These are phyloP conservation scores for Elaeidobius kamerunicus DNA, from an alignment of 2,888 invertebrate genomes.

Conservation along the genomic window DNA sequence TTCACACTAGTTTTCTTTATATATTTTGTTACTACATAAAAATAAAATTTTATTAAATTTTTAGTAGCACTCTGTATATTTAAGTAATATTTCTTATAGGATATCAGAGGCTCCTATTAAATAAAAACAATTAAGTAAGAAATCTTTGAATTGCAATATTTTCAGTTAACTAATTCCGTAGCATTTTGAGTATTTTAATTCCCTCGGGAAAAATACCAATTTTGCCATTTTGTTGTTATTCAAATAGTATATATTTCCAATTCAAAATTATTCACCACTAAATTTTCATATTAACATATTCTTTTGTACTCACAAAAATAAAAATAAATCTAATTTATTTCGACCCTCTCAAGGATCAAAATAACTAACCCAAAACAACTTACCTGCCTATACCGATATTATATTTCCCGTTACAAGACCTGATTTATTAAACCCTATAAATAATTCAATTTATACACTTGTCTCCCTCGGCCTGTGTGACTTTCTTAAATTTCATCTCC, in stretches of 20 bases:
- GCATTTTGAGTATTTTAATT: neutral
- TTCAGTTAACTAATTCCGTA: too few relatives aligned
- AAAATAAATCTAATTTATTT: constrained; percentile 15
- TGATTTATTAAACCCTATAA: constrained; percentile 30
- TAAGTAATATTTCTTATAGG: too few relatives aligned
- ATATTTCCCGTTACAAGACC: constrained; percentile 17
- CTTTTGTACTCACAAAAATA: constrained; percentile 4
- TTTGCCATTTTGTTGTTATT: constrained; percentile 12
- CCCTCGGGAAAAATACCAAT: neutral
- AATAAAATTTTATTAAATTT: too few relatives aligned
- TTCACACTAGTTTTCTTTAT: too few relatives aligned
- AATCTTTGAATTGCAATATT: too few relatives aligned
- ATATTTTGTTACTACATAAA: too few relatives aligned
- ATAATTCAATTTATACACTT: constrained; percentile 32
- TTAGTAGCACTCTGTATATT: too few relatives aligned
- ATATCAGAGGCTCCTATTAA: too few relatives aligned
- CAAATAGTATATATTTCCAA: constrained; percentile 1
- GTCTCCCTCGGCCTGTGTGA: constrained; percentile 22
- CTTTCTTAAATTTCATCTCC: constrained; percentile 30
- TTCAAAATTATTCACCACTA: neutral
- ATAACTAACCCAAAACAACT: constrained; percentile 19
- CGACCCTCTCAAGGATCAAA: constrained; percentile 13
- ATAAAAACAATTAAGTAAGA: too few relatives aligned
- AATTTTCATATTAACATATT: constrained; percentile 1
- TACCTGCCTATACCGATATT: constrained; percentile 27